phyloP scores from a whole-genome alignment of 2,797 vertebrate species.

The Margarornis squamiger region DNA sequence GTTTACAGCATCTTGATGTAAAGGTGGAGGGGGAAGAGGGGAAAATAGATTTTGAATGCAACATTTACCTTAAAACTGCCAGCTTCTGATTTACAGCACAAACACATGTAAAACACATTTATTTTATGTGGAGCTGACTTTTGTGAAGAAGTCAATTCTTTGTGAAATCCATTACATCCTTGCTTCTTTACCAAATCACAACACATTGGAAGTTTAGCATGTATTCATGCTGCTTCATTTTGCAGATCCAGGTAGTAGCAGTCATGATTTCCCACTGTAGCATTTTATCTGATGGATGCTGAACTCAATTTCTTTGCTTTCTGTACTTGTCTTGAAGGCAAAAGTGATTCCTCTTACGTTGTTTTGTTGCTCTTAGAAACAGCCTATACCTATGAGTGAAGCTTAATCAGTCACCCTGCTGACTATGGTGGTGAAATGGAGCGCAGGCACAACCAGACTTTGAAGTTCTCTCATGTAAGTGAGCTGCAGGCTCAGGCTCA shows the following conservation, averaged over 20 bases:
- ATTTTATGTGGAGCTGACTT: neutral
- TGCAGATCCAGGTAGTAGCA: neutral
- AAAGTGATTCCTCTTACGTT: neutral
- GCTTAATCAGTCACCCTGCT: conserved; percentile 73
- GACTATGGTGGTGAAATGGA: conserved; percentile 77
- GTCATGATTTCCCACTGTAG: neutral
- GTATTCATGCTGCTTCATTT: neutral
- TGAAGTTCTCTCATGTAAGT: conserved; percentile 77
- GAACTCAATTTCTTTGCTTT: neutral
- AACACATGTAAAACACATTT: neutral
- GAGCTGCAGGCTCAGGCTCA: neutral
- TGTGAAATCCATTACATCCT: neutral
- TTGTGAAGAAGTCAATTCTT: neutral
- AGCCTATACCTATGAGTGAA: conserved; percentile 80
- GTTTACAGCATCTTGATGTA: neutral
- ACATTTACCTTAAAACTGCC: neutral
- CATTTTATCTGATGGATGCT: neutral
- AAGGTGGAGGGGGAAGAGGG: neutral
- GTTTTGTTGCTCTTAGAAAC: conserved; percentile 66
- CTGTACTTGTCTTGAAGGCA: neutral
- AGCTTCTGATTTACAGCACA: neutral
- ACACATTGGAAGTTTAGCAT: neutral
- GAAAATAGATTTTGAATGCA: neutral
- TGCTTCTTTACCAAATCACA: neutral
- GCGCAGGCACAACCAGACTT: conserved; percentile 63